Evolutionary conservation across 2,113 vertebrate species (phyloP).

Genomic region (Indicator indicator): DNA sequence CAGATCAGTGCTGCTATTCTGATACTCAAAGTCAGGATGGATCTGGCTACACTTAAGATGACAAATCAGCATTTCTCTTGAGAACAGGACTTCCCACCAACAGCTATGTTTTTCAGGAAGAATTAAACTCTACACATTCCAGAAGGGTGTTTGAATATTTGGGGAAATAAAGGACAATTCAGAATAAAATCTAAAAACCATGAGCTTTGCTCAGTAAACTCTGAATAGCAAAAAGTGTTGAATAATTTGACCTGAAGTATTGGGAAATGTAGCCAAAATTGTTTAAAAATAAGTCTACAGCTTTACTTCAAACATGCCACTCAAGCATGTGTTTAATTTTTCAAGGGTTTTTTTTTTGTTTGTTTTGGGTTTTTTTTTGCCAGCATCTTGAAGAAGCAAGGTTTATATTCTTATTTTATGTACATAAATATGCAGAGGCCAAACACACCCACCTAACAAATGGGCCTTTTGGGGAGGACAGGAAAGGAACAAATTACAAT

Average conservation of each 20-base stretch:
- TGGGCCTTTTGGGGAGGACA: not conserved
- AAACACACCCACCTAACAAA: not conserved
- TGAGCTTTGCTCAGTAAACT: not conserved
- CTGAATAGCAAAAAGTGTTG: accelerated
- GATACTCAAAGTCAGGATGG: not conserved
- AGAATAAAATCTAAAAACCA: not conserved
- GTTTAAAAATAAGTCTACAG: not conserved
- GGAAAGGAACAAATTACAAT: not conserved
- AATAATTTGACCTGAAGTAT: slow-evolving; percentile 9
- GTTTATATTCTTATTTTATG: not conserved
- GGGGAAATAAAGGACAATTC: not conserved
- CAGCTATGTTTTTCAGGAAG: not conserved
- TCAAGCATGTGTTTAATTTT: slow-evolving; percentile 21
- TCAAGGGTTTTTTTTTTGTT: not conserved
- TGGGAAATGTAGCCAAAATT: slow-evolving; percentile 9
- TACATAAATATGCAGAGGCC: not conserved
- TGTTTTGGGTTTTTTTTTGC: slow-evolving; percentile 9
- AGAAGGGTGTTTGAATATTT: slow-evolving; percentile 5
- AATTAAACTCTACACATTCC: slow-evolving; percentile 14
- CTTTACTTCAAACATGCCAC: slow-evolving; percentile 18
- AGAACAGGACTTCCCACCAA: not conserved
- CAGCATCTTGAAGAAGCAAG: slow-evolving; percentile 17
- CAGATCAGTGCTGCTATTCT: not conserved
- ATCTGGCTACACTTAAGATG: not conserved
- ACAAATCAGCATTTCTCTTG: not conserved